A percentile compares a stretch with the other conserved stretches of the same genome.
Evolutionary conservation across 2,888 invertebrate species (phyloP).

Genomic region (Hyposoter dolosus): DNA sequence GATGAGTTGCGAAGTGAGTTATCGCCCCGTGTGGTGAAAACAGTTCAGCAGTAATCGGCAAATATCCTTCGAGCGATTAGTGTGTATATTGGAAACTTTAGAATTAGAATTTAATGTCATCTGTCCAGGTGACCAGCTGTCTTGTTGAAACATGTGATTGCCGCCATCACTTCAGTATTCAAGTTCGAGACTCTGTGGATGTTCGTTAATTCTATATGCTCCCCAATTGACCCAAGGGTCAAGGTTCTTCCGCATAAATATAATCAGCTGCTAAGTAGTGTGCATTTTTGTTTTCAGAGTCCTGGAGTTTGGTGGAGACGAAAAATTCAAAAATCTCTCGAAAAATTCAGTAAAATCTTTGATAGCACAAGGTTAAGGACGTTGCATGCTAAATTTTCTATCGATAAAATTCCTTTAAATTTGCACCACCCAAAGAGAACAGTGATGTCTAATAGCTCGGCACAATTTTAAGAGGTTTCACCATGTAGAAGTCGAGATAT

Average conservation of each 20-base stretch:
- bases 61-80: not conserved
- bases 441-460: too few relatives aligned
- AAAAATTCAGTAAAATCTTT: too few relatives aligned
- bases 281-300: not conserved
- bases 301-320: not conserved
- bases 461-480: too few relatives aligned
- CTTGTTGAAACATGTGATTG: not conserved
- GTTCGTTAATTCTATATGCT: too few relatives aligned
- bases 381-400: too few relatives aligned
- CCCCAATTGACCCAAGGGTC: too few relatives aligned
- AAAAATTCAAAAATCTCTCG: not conserved
- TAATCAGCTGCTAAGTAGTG: not conserved
- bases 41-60: not conserved
- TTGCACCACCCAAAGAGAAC: too few relatives aligned
- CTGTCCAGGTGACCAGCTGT: too few relatives aligned
- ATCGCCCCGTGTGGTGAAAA: slow-evolving; percentile 3
- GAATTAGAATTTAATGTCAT: not conserved
- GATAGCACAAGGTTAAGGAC: not conserved
- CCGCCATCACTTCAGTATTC: not conserved
- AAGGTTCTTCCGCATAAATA: not conserved
- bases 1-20: slow-evolving; percentile 18
- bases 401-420: too few relatives aligned
- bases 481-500: too few relatives aligned
- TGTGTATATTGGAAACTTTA: not conserved
- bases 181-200: not conserved